A percentile compares a stretch with the other conserved stretches of the same genome.
Conservation (phyloP, 2,113 vertebrate species). For the Lasiurus borealis region DNA sequence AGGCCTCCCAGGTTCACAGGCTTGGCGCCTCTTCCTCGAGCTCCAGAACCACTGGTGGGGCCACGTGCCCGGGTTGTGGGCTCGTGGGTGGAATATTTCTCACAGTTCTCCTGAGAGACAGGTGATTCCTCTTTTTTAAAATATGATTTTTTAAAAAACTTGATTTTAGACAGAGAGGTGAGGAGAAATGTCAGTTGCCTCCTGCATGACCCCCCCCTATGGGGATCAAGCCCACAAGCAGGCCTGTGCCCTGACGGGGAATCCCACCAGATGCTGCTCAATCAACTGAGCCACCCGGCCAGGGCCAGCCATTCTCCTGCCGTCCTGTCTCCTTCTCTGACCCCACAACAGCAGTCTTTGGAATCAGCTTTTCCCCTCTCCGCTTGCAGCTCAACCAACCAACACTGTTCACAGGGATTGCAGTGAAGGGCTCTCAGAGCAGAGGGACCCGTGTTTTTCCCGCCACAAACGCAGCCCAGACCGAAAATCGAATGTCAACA, state of each 20-base stretch:
- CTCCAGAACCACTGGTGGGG: background rate
- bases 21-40: background rate
- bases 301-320: background rate
- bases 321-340: background rate
- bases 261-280: no score
- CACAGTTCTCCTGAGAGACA: background rate
- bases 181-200: no score
- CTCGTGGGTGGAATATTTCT: background rate
- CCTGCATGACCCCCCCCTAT: no score
- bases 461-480: background rate
- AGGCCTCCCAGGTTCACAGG: background rate
- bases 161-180: no score
- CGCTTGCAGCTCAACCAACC: background rate
- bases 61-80: no score
- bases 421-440: background rate
- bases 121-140: background rate
- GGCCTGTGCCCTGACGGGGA: no score
- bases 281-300: no score
- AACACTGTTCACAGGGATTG: background rate
- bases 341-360: background rate
- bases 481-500: background rate
- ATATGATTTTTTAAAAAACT: no score
- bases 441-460: background rate
- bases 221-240: no score
- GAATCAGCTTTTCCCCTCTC: background rate